Base-by-base conservation (phyloP, 2,113 vertebrate genomes). In the Lepus europaeus region DNA sequence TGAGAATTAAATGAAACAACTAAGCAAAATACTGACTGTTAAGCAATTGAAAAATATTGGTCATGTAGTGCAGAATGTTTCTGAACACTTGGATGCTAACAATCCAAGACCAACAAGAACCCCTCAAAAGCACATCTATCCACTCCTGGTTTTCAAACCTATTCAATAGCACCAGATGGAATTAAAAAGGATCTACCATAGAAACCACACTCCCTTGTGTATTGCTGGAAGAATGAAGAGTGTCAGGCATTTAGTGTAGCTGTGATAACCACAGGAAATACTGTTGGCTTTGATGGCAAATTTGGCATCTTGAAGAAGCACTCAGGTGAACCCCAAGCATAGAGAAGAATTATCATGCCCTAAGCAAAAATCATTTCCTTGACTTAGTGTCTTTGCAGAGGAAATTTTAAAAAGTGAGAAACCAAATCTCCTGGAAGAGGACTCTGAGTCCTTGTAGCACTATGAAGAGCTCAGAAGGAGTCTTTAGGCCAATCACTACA, bases 401-500 rank as follows among this genome's bases (percentile, higher is more conserved):
- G 20, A 9, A 2, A 16, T 59, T 17, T 53, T 36, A 25, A 63
- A 59, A 1, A 69, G 23, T 49, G 56, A 33, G 31, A 51, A 83
- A 12, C 33, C 6, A 16, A 87, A 83, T 33, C 61, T 94, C 85
- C 23, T 84, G 16, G 29, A 92, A 49, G 31, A 87, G 27, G 59
- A 16, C 51, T 66, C 36, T 7, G 74, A 76, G 84, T 17, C 53
- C 64, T 82, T 23, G 73, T 23, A 69, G 66, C 53, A 13, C 36
- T 36, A 45, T 87, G 70, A 63, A 81, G 66, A 91, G 69, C 78
- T 91, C 81, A 49, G 51, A 92, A 92, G 31, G 76, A 89, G 88
- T 96, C 95, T 92, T 86, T 83, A 95, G 66, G 36, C 93, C 94
- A 90, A 95, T 94, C 45, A 0, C 74, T 68, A 85, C 70, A 95